Evolutionary conservation across 2,113 vertebrate species (phyloP).

Genomic region (Elaphurus davidianus): DNA sequence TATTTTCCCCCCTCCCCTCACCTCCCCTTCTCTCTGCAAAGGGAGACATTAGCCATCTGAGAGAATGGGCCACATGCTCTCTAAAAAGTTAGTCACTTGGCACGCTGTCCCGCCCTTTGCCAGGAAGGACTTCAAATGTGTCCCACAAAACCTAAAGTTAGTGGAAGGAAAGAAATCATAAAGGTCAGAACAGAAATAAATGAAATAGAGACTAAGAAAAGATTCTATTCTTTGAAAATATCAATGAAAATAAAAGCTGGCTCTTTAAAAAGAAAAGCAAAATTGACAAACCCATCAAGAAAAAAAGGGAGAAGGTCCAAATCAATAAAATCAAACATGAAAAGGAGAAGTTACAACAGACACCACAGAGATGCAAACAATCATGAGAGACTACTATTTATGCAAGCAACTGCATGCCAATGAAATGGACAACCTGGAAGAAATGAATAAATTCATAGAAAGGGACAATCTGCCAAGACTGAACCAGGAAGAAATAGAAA

Average conservation of each 20-base stretch:
- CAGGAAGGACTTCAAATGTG: not conserved
- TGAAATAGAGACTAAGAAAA: not conserved
- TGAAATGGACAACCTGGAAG: not conserved
- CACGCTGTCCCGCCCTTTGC: accelerated
- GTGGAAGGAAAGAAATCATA: not conserved
- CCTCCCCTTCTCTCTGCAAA: accelerated
- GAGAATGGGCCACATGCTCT: accelerated
- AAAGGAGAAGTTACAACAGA: not conserved
- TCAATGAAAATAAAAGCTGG: not conserved
- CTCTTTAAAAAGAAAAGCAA: not conserved
- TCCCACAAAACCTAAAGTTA: not conserved
- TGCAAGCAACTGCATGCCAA: not conserved
- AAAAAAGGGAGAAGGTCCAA: not conserved
- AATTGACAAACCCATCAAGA: not conserved
- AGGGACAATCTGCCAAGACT: not conserved
- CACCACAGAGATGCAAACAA: not conserved
- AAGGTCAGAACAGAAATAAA: not conserved
- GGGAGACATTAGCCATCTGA: accelerated
- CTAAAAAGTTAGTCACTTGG: not conserved
- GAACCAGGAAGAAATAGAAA: not conserved
- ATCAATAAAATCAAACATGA: not conserved
- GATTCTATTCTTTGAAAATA: not conserved
- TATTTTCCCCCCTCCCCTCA: accelerated
- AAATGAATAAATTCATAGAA: not conserved
- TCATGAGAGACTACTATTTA: not conserved